Percentiles rank a stretch among this genome's conserved stretches.
phyloP scores from a whole-genome alignment of 2,888 invertebrate species.

The Leptinotarsa tumamoca region DNA sequence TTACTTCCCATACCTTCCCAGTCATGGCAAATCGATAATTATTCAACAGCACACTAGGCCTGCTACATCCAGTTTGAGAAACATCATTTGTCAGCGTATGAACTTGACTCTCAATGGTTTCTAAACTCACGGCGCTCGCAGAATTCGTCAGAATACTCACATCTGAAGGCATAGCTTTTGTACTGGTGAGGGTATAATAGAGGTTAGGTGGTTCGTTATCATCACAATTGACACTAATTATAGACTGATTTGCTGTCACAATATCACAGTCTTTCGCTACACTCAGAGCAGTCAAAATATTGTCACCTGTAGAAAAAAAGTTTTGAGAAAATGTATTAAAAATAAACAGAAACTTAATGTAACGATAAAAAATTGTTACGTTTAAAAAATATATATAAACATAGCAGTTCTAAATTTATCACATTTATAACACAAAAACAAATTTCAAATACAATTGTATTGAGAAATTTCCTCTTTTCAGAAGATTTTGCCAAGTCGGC shows the following conservation, averaged over 20 bases:
- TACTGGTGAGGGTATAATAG: conserved; percentile 68
- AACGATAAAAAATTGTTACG: no score
- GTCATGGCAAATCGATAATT: conserved; percentile 72
- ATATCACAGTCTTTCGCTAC: conserved; percentile 94
- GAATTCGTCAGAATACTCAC: conserved; percentile 68
- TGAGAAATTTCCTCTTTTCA: no score
- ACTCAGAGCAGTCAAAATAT: conserved; percentile 91
- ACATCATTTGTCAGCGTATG: conserved; percentile 54
- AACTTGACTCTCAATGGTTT: conserved; percentile 73
- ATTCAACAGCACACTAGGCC: conserved; percentile 50
- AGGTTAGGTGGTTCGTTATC: conserved; percentile 66
- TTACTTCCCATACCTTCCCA: conserved; percentile 80
- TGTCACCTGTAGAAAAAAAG: conserved; percentile 71
- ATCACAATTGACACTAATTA: conserved; percentile 65
- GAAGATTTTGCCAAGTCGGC: no score
- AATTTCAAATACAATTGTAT: no score
- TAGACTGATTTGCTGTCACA: conserved; percentile 71
- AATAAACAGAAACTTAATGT: no score
- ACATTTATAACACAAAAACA: no score
- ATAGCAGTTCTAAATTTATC: no score
- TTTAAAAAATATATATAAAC: no score
- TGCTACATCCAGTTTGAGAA: conserved; percentile 42
- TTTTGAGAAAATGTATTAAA: no score
- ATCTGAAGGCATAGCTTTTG: conserved; percentile 55
- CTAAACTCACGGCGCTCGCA: conserved; percentile 73